A percentile compares a stretch with the other conserved stretches of the same genome.
phyloP scores from a whole-genome alignment of 2,797 vertebrate genomes.

The Epinephelus awoara region DNA sequence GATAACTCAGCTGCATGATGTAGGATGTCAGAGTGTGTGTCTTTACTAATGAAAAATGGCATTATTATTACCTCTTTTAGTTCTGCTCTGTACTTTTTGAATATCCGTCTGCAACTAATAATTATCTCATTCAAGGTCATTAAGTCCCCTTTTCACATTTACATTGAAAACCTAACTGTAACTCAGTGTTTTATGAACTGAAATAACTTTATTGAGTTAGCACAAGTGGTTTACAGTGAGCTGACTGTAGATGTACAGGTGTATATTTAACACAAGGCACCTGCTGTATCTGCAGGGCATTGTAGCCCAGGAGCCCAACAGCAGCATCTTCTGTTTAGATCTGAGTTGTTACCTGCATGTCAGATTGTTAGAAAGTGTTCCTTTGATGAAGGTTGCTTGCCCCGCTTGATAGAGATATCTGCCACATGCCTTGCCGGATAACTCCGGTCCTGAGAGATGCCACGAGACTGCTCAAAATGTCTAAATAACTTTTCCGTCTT shows the following conservation, averaged over 20 bases:
- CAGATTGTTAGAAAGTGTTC: not conserved
- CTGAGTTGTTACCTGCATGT: not conserved
- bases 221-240: not conserved
- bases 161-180: not conserved
- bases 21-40: not conserved
- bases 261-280: not conserved
- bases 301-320: no score
- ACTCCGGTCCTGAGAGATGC: not conserved
- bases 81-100: no score
- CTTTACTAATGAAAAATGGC: not conserved
- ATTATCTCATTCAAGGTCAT: no score
- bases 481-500: not conserved
- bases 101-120: no score
- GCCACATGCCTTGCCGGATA: not conserved
- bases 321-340: not conserved
- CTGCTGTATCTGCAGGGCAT: conserved; percentile 9
- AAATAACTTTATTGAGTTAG: not conserved
- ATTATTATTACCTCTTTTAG: no score
- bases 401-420: not conserved
- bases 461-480: not conserved
- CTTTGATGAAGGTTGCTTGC: not conserved
- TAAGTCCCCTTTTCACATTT: no score
- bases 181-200: not conserved
- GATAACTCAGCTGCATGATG: not conserved
- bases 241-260: not conserved